phyloP scores from a whole-genome alignment of 1,140 invertebrate genomes.

The Scylla paramamosain region DNA sequence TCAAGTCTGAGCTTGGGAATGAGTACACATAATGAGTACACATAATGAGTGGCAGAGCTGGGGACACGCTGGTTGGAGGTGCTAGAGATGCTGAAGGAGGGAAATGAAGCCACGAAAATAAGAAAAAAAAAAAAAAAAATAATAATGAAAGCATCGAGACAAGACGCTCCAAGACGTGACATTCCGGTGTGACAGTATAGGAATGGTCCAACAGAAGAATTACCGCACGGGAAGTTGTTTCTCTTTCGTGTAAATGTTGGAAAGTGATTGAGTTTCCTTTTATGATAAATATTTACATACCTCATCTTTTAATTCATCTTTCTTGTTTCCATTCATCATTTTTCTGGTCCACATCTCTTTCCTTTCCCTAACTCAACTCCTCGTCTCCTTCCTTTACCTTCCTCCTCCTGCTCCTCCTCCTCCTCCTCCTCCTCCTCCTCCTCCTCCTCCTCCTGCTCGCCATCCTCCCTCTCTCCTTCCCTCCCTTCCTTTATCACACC shows the following conservation, averaged over 20 bases:
- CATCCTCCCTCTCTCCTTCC: not conserved
- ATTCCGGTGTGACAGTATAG: no score
- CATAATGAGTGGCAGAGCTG: no score
- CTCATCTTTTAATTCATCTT: not conserved
- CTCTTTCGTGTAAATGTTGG: not conserved
- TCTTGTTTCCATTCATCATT: not conserved
- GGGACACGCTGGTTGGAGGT: no score
- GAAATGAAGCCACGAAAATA: no score
- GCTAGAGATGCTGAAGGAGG: no score
- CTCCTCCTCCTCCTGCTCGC: not conserved
- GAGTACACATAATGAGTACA: no score
- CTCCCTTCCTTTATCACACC: no score
- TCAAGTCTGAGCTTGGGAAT: no score
- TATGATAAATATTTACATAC: not conserved
- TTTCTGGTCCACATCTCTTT: not conserved
- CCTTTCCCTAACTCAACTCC: not conserved
- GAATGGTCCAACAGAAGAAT: no score
- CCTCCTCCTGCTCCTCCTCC: not conserved
- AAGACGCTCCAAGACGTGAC: no score
- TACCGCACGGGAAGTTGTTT: not conserved
- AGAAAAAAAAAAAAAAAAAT: no score
- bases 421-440: not conserved
- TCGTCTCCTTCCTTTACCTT: not conserved
- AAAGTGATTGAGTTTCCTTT: not conserved
- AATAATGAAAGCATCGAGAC: no score